Percentiles rank a stretch among this genome's conserved stretches.
These are phyloP conservation scores for Eristalis intricaria DNA, from an alignment of 2,888 invertebrate species.

Conservation along the genomic window DNA sequence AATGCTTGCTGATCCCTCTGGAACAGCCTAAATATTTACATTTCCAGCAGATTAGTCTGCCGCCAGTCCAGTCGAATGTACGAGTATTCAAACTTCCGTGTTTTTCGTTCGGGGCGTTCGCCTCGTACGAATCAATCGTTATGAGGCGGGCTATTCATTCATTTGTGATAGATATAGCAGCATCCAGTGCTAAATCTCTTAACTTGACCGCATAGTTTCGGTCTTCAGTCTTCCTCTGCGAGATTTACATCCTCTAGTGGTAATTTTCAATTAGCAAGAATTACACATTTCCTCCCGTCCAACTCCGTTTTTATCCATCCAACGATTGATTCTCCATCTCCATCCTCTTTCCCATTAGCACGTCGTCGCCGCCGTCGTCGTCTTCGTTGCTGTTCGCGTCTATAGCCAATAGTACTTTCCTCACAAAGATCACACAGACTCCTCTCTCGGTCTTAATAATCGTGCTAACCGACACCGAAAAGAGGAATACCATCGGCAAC, in stretches of 20 bases:
- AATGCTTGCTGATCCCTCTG: background rate
- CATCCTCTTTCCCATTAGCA: slow-evolving; percentile 35
- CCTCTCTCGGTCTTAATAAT: background rate
- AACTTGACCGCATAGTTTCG: slow-evolving; percentile 59
- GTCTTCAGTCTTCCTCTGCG: slow-evolving; percentile 23
- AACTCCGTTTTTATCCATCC: background rate
- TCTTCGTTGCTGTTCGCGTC: background rate
- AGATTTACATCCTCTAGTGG: slow-evolving; percentile 57
- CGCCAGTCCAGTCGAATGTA: background rate
- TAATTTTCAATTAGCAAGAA: slow-evolving; percentile 70
- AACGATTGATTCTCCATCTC: slow-evolving; percentile 14
- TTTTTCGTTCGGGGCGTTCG: slow-evolving; percentile 9
- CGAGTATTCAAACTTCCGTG: slow-evolving; percentile 24
- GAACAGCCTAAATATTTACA: slow-evolving; percentile 40
- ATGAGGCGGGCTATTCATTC: slow-evolving; percentile 46
- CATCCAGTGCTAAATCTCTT: background rate
- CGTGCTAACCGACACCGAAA: background rate
- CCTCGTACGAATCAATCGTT: slow-evolving; percentile 32
- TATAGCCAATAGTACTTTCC: background rate
- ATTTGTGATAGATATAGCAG: slow-evolving; percentile 20
- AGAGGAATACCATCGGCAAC: slow-evolving; percentile 10
- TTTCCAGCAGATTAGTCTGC: slow-evolving; percentile 9
- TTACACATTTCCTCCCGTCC: slow-evolving; percentile 37
- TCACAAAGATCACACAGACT: background rate
- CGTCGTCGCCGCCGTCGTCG: background rate